Evolutionary conservation across 37 sponge, comb jelly and placozoan genomes (phyloP), one percentile per base, ranked within the genome.

Genomic region (Spongilla lacustris): DNA sequence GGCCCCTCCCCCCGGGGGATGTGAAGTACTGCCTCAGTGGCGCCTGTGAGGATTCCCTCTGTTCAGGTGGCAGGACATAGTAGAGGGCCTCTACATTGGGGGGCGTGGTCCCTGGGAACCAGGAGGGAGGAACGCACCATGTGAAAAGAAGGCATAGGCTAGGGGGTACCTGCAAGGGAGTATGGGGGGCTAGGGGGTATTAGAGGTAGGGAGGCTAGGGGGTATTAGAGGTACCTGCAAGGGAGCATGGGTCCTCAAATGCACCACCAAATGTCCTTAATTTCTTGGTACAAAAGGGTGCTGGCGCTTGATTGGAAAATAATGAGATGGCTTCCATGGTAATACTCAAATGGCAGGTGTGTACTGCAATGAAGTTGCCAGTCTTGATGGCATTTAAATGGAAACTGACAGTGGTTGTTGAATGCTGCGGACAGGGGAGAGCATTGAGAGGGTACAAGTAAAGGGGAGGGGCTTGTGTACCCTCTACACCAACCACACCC

Each of bases 1-100:
- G 23, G 33, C 81, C 19, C 83, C 92, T 22, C 74, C 84, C 35
- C 0, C 30, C 66, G 75, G 75, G 46, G 27, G 73, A 72, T 0
- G 29, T 32, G 12, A 72, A 72, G 86, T 48, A 58, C 21, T 58
- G 58, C 58, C 58, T 10, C 21, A 32, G 85, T 27, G 1, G 81
- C 90, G n/a, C 88, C 88, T 35, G 89, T 91, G 17, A 91, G 25
- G 84, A 93, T 88, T 23, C 73, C 76, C 10, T 93, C 94, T 58
- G 58, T 8, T 58, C 58, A 58, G 58, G 19, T 1, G 58, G 58
- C 11, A 58, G 11, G 58, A 58, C 19, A 14, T 58, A 58, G 46
- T 75, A 30, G 0, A 35, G 76, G n/a, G 11, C 17, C n/a, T 35
- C 4, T 32, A 31, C 21, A 29, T 58, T 10, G 21, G 58, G 58